Evolutionary conservation across 2,888 invertebrate species (phyloP).

Genomic region (Lagria hirta): DNA sequence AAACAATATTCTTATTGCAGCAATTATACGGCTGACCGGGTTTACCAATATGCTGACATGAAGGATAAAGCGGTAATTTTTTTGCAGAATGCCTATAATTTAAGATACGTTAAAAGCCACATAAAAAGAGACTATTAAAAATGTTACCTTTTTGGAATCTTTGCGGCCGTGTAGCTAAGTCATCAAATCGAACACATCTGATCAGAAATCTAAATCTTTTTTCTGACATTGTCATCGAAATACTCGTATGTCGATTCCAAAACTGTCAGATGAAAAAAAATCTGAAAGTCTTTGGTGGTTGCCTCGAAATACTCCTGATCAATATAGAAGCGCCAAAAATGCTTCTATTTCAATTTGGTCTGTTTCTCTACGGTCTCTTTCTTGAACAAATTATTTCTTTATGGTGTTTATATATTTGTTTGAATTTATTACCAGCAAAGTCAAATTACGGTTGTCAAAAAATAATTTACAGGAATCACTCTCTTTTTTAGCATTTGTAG

Average conservation of each 20-base stretch:
- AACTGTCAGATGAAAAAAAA: conserved; percentile 37
- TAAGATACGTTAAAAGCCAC: not conserved
- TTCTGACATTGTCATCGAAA: conserved; percentile 36
- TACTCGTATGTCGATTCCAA: conserved; percentile 36
- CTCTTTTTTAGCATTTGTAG: conserved; percentile 19
- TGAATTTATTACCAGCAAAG: conserved; percentile 8
- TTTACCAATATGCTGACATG: not conserved
- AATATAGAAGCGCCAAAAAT: conserved; percentile 40
- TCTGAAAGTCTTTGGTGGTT: conserved; percentile 33
- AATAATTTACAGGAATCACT: conserved; percentile 20
- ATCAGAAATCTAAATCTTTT: conserved; percentile 36
- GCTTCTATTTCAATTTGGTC: conserved; percentile 37
- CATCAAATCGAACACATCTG: conserved; percentile 33
- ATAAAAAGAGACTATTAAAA: not conserved
- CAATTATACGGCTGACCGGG: not conserved
- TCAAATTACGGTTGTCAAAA: conserved; percentile 13
- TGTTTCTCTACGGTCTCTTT: conserved; percentile 31
- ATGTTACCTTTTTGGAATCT: not conserved
- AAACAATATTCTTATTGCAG: not conserved
- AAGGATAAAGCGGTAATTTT: not conserved
- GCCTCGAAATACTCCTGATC: conserved; percentile 36
- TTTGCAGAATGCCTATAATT: not conserved
- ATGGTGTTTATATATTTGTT: conserved; percentile 1
- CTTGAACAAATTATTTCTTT: conserved; percentile 24
- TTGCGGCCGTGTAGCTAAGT: conserved; percentile 27